phyloP scores from a whole-genome alignment of 2,113 vertebrate genomes.

The Pampusana beccarii region DNA sequence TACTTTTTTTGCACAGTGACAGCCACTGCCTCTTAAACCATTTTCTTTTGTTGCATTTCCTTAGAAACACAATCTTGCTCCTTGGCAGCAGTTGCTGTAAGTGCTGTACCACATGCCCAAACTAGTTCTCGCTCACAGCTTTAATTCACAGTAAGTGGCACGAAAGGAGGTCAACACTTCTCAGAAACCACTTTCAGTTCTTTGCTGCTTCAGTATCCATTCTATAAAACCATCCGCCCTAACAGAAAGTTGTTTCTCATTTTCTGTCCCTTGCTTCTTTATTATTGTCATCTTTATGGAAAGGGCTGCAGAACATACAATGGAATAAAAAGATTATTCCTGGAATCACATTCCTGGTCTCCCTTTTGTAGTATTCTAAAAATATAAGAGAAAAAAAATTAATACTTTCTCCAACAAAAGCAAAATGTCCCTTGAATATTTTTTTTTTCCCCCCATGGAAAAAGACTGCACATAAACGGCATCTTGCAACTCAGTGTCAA shows the following conservation, averaged over 20 bases:
- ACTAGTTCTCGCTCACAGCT: slow-evolving; percentile 83
- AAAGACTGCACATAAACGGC: neutral
- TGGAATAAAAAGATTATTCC: slow-evolving; percentile 17
- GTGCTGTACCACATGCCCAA: slow-evolving; percentile 80
- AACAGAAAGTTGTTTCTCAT: slow-evolving; percentile 55
- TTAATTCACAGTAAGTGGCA: slow-evolving; percentile 86
- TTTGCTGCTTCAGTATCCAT: slow-evolving; percentile 72
- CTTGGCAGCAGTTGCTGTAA: slow-evolving; percentile 77
- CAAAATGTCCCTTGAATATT: neutral
- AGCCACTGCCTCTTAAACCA: slow-evolving; percentile 73
- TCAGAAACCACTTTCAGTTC: slow-evolving; percentile 76
- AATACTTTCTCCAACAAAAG: neutral
- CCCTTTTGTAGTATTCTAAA: neutral
- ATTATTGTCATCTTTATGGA: slow-evolving; percentile 57
- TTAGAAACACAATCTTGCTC: slow-evolving; percentile 86
- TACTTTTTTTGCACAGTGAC: slow-evolving; percentile 67
- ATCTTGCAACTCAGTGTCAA: slow-evolving; percentile 2
- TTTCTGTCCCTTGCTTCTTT: slow-evolving; percentile 43
- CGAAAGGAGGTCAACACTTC: slow-evolving; percentile 82
- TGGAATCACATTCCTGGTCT: neutral
- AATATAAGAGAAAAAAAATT: neutral
- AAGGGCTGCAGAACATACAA: slow-evolving; percentile 19
- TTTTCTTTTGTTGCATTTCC: slow-evolving; percentile 83
- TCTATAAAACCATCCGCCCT: slow-evolving; percentile 65
- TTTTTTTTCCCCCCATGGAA: neutral